Conservation (phyloP, 2,888 invertebrate species). For the Rotaria magnacalcarata region DNA sequence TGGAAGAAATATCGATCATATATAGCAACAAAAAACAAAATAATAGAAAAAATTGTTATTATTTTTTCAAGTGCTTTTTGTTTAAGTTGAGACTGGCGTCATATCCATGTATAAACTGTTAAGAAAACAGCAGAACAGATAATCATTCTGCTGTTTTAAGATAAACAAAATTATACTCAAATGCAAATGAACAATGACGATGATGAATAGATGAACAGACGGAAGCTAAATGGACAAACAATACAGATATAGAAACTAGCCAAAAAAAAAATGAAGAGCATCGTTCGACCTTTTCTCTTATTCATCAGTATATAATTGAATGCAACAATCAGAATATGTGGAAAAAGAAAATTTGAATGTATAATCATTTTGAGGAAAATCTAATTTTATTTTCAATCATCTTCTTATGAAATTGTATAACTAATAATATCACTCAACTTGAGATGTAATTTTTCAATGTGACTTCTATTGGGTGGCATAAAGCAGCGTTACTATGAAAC, state of each 20-base stretch:
- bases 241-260: background rate
- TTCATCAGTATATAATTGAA: background rate
- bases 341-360: background rate
- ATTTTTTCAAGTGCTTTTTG: constrained; percentile 25
- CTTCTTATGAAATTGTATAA: no score
- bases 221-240: background rate
- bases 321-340: background rate
- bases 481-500: no score
- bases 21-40: background rate
- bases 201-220: background rate
- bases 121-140: constrained; percentile 12
- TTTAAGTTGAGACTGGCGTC: constrained; percentile 10
- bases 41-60: background rate
- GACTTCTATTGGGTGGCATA: no score
- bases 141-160: constrained; percentile 2
- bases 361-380: background rate
- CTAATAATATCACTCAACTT: no score
- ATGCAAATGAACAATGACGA: constrained; percentile 8
- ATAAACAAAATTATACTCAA: background rate
- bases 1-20: background rate
- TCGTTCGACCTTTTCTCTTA: background rate
- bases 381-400: background rate
- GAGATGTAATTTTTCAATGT: no score
- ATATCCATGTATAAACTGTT: background rate
- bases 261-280: background rate